Evolutionary conservation across 2,113 vertebrate species (phyloP).

Genomic region (Poeciliopsis prolifica): DNA sequence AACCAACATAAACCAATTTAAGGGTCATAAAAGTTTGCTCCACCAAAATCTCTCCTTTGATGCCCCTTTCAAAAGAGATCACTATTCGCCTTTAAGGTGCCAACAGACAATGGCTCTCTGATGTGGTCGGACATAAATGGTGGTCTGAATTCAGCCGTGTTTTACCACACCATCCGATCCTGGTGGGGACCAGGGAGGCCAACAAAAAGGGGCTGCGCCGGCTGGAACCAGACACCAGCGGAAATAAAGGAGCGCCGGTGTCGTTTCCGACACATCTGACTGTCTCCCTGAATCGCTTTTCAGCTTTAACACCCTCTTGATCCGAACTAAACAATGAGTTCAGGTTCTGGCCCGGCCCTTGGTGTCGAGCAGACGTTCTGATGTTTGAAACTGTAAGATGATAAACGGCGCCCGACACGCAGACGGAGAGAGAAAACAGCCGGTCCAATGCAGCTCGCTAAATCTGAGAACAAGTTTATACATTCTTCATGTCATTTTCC

Average conservation of each 20-base stretch:
- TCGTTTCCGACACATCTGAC: constrained; percentile 15
- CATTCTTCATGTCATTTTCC: constrained; percentile 73
- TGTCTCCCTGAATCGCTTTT: background rate
- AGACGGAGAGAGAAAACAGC: constrained; percentile 71
- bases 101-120: constrained; percentile 53
- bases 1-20: background rate
- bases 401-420: constrained; percentile 56
- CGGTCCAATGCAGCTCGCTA: constrained; percentile 34
- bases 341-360: constrained; percentile 19
- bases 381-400: constrained; percentile 40
- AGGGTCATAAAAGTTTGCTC: background rate
- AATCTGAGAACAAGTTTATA: constrained; percentile 60
- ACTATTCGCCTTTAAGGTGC: constrained; percentile 65
- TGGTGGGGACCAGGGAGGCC: constrained; percentile 43
- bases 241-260: constrained; percentile 28
- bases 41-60: constrained; percentile 53
- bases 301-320: constrained; percentile 8
- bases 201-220: constrained; percentile 50
- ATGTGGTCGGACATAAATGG: constrained; percentile 48
- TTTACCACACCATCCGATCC: constrained; percentile 49
- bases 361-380: constrained; percentile 37
- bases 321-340: constrained; percentile 30
- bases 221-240: constrained; percentile 52
- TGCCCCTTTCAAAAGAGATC: constrained; percentile 59
- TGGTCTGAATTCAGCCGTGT: constrained; percentile 31